phyloP scores from a whole-genome alignment of 1,140 invertebrate species.

The Drosophila rufa region DNA sequence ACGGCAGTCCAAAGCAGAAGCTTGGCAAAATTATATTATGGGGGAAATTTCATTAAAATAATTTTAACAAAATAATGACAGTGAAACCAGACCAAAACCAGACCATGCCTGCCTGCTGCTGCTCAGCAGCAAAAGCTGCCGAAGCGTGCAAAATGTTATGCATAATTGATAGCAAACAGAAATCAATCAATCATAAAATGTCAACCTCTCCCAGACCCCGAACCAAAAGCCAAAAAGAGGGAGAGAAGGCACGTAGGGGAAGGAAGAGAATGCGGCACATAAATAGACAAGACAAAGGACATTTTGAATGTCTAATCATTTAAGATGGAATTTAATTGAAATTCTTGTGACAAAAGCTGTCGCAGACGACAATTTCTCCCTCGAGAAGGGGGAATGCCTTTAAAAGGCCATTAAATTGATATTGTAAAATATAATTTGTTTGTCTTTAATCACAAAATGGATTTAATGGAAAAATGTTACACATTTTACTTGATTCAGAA shows the following conservation, averaged over 20 bases:
- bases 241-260: neutral
- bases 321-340: slow-evolving; percentile 56
- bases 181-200: slow-evolving; percentile 82
- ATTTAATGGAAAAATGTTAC: neutral
- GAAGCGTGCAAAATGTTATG: slow-evolving; percentile 77
- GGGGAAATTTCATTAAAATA: slow-evolving; percentile 77
- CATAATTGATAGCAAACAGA: slow-evolving; percentile 80
- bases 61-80: slow-evolving; percentile 70
- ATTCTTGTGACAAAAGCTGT: slow-evolving; percentile 35
- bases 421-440: neutral
- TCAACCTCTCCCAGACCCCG: slow-evolving; percentile 33
- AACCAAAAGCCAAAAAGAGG: neutral
- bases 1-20: slow-evolving; percentile 29
- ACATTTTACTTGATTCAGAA: neutral
- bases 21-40: slow-evolving; percentile 44
- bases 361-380: slow-evolving; percentile 1
- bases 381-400: slow-evolving; percentile 6
- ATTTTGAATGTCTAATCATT: slow-evolving; percentile 55
- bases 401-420: slow-evolving; percentile 36
- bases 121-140: slow-evolving; percentile 50
- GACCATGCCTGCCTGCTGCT: neutral
- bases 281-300: slow-evolving; percentile 49
- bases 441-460: slow-evolving; percentile 6
- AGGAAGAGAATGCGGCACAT: slow-evolving; percentile 16
- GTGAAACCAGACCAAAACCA: slow-evolving; percentile 5